Base-by-base conservation (phyloP, 1,140 invertebrate genomes). In the Cyclargus thomasi region DNA sequence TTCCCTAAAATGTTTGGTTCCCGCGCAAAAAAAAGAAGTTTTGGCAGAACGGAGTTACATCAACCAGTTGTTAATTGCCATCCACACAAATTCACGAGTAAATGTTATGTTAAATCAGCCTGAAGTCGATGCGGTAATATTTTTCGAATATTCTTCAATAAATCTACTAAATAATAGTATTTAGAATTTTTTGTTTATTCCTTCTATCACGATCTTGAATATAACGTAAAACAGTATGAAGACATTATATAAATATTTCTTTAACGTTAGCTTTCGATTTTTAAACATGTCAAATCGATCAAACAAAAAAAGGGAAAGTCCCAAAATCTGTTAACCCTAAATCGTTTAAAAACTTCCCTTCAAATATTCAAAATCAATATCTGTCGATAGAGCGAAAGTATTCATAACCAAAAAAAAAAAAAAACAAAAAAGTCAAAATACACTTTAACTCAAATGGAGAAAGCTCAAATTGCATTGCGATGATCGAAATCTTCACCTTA, bases 301-400 rank as follows among this genome's bases (percentile, higher is more conserved):
- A 47, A 47, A 47, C 6, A 20, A 59, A 59, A 59, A 18, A 59
- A 21, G 7, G 10, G 55, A 59, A 59, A 59, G 55, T 55, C 18
- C 1, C 7, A 59, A 59, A 59, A 47, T 64, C 20, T 47, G 14
- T 53, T 47, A 53, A 53, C 36, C 29, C 53, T 18, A 29, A 23
- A 65, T 22, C 47, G 53, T 55, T 66, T 64, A 71, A 71, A 71
- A 35, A 67, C 73, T 72, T 74, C 73, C 73, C 66, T 65, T 70
- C 53, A 69, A 68, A 74, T 67, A 69, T 67, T 62, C 59, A 70
- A 53, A 62, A 39, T 36, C 65, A 67, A 63, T 57, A 64, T 47
- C 29, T 47, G 64, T 67, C 63, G 70, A 67, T 66, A 20, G 47
- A 73, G 67, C 69, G 67, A 73, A 73, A 73, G 69, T 66, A 36